A percentile compares a stretch with the other conserved stretches of the same genome.
phyloP scores from a whole-genome alignment of 2,888 invertebrate species.

The Fissipunctia ypsillon region DNA sequence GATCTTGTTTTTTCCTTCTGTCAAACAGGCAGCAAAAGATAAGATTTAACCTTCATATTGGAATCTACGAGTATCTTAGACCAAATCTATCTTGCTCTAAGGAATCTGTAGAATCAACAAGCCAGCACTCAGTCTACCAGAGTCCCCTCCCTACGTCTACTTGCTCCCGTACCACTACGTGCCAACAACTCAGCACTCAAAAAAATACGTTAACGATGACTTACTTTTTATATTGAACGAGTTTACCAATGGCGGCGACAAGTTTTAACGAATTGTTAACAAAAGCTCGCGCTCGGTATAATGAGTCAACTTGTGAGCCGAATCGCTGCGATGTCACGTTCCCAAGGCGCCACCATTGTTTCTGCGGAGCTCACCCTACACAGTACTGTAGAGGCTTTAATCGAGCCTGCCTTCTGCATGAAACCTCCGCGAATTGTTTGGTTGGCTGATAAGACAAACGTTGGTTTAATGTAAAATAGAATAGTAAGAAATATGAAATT shows the following conservation, averaged over 20 bases:
- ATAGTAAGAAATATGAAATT: too few relatives aligned
- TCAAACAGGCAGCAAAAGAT: too few relatives aligned
- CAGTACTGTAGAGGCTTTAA: too few relatives aligned
- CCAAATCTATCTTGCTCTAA: too few relatives aligned
- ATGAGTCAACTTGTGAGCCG: constrained; percentile 51
- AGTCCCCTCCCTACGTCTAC: neutral
- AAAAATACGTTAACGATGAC: constrained; percentile 40
- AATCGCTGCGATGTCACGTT: constrained; percentile 48
- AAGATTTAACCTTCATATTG: too few relatives aligned
- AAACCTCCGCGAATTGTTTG: too few relatives aligned
- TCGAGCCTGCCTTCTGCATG: too few relatives aligned
- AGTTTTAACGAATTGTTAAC: constrained; percentile 53
- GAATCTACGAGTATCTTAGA: too few relatives aligned
- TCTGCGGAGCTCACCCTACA: neutral
- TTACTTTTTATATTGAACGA: constrained; percentile 50
- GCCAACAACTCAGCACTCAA: constrained; percentile 22
- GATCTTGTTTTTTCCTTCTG: too few relatives aligned
- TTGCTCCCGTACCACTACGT: constrained; percentile 4
- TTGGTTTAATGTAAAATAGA: too few relatives aligned
- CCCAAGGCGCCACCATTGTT: constrained; percentile 13
- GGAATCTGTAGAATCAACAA: constrained; percentile 5
- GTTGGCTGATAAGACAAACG: too few relatives aligned
- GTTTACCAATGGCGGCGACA: constrained; percentile 40
- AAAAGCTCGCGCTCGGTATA: constrained; percentile 40
- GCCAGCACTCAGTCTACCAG: neutral